Conservation (phyloP, 2,797 vertebrate genomes). For the Syncerus caffer region DNA sequence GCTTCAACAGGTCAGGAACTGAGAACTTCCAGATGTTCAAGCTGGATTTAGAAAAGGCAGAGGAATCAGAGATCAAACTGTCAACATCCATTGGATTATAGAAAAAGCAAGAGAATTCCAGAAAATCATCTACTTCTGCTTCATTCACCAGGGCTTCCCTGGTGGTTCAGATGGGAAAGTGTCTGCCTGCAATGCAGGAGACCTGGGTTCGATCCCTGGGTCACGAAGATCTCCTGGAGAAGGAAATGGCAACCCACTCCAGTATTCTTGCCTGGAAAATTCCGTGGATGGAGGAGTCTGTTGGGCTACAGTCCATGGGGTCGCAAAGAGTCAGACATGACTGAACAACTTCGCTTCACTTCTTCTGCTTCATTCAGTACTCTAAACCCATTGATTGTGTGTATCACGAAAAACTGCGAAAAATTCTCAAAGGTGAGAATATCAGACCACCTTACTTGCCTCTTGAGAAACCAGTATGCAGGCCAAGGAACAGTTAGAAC, state of each 20-base stretch:
- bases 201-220: not conserved
- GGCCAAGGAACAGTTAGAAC: not conserved
- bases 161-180: fast-evolving
- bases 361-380: not conserved
- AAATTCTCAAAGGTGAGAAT: not conserved
- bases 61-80: not conserved
- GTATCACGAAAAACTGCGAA: not conserved
- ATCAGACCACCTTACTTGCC: not conserved
- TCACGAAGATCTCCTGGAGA: not conserved
- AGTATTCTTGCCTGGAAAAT: not conserved
- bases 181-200: not conserved
- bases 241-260: not conserved
- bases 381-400: not conserved
- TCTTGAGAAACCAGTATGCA: not conserved
- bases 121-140: not conserved
- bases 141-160: not conserved
- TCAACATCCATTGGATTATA: not conserved
- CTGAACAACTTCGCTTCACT: not conserved
- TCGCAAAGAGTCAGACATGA: fast-evolving
- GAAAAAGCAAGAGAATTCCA: not conserved
- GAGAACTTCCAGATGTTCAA: not conserved
- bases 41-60: not conserved
- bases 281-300: not conserved
- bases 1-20: fast-evolving
- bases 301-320: not conserved